Base-by-base conservation (phyloP, 2,797 vertebrate species). In the Pempheris klunzingeri region DNA sequence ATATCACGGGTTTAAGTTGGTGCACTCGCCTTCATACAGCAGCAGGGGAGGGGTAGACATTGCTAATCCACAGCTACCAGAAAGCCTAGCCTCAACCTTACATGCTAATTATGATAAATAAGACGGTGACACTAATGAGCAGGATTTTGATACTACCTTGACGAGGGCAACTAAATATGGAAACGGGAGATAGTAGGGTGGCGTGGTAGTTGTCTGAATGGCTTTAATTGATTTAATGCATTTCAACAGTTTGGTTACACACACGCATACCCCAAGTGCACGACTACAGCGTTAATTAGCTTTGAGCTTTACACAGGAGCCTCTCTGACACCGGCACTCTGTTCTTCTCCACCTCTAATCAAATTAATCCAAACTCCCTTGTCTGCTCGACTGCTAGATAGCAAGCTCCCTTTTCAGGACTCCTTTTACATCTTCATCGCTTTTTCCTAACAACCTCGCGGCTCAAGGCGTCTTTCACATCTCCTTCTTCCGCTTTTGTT, bases 331-430 rank as follows among this genome's bases (percentile, higher is more conserved):
- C 72, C 55, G 71, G 70, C 76, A 62, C 83, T 84, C 71, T 89
- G 82, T 87, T 90, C 79, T 64, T 81, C 73, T 84, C 78, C 75
- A 79, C 78, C 66, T 88, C 32, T 87, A 84, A 92, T 89, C 88
- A 91, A 90, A 89, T 92, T 75, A 87, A 90, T 86, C 75, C 86
- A 75, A 84, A 84, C 77, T 90, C 87, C 81, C 82, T 60, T 71
- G 74, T 60, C 83, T 81, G 71, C 32, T 47, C 9, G 32, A 57
- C 34, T 20, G 53, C 67, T 24, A 20, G 47, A 87, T 50, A 17
- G 67, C 62, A 68, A 55, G 53, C 69, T 76, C 36, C 39, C 53
- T 57, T 69, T 54, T 74, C 22, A 46, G 39, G 47, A 18, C 70
- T 69, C 36, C 14, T 74, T 68, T 71, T 58, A 22, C 55, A 46